Evolutionary conservation across 2,888 invertebrate genomes (phyloP).

Genomic region (Rotaria sp.): DNA sequence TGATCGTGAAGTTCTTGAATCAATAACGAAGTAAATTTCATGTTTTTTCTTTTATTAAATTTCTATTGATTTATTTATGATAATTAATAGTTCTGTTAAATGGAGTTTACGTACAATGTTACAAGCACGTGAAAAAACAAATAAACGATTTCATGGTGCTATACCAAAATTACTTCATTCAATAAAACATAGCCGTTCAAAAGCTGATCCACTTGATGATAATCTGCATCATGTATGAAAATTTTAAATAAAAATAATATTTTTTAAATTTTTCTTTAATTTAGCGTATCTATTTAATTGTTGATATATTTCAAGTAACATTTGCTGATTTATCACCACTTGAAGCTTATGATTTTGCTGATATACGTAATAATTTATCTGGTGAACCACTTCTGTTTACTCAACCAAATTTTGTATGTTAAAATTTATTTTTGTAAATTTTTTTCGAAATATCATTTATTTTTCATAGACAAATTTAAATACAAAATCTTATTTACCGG

Average conservation of each 20-base stretch:
- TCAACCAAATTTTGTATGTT: not conserved
- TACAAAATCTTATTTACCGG: constrained; percentile 13
- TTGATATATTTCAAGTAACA: constrained; percentile 23
- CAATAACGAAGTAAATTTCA: not conserved
- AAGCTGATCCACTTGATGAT: constrained; percentile 5
- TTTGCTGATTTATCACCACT: constrained; percentile 24
- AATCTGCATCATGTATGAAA: not conserved
- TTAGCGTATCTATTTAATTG: constrained; percentile 7
- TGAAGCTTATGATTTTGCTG: not conserved
- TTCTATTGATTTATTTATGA: too few relatives aligned
- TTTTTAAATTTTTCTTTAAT: not conserved
- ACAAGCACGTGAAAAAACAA: not conserved
- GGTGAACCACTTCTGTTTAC: constrained; percentile 27
- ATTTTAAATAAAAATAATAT: not conserved
- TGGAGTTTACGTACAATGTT: not conserved
- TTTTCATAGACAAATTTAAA: not conserved
- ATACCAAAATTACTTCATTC: constrained; percentile 26
- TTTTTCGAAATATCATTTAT: not conserved
- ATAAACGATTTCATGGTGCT: constrained; percentile 17
- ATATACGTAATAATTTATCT: not conserved
- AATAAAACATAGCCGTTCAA: constrained; percentile 22
- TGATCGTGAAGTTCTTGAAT: not conserved
- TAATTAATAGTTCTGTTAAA: not conserved
- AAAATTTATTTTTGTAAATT: too few relatives aligned
- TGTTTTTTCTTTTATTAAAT: not conserved